Evolutionary conservation across 2,888 invertebrate species (phyloP), one percentile per base, ranked within the genome.

Genomic region (Diplolepis rosae): DNA sequence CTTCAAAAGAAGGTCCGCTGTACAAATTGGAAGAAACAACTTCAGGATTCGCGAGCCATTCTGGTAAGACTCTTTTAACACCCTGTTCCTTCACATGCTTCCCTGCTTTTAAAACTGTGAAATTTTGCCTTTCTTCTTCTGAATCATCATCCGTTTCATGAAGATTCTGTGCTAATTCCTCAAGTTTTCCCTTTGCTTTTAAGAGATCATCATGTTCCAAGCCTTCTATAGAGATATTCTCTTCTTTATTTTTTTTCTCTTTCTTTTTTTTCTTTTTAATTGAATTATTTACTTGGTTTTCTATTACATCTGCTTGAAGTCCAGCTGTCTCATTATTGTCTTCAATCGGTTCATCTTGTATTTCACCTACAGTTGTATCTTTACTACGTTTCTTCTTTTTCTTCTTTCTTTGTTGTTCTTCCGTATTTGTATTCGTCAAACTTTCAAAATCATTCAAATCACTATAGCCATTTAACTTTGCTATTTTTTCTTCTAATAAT

Each of bases 31-130:
- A 93, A n/a, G 95, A 93, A 70, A 98, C 92, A 65, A 94, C 89
- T 50, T 92, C 92, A 3, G 98, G 96, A 85, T 95, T 91, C 1
- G 95, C 92, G 39, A 98, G 88, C 98, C 98, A 98, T 77, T 94
- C 91, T 1, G 98, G 98, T 54, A 98, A 89, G 5, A 96, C 93
- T 87, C 96, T 90, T 83, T 93, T 92, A 0, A 95, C 93, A 85
- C 89, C 70, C 39, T 74, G 72, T 24, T 65, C 72, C 68, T 84
- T 85, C 27, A 78, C 82, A 2, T 79, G 76, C 48, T 81, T 74
- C 48, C 80, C 82, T 15, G 76, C 69, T 5, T 93, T 93, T 79
- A 83, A 89, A 80, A 90, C 76, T 75, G 80, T 80, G 61, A 88
- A 89, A 71, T 82, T 30, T 11, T 15, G 6, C n/a, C 15, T 32